Evolutionary conservation across 1,140 invertebrate genomes (phyloP).

Genomic region (Euura saliciscinereae): DNA sequence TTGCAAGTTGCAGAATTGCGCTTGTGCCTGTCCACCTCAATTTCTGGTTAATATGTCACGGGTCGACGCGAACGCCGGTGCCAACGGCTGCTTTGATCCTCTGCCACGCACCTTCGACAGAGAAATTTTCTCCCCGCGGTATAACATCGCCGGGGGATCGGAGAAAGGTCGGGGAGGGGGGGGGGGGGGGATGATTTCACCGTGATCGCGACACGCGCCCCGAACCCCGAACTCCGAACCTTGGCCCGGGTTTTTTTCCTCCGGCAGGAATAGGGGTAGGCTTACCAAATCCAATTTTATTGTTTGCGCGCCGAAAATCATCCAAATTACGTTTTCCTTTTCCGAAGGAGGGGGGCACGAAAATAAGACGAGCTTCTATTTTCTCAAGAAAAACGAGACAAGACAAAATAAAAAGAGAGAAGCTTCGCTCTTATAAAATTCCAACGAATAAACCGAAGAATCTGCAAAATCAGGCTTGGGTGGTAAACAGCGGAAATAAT

Average conservation of each 20-base stretch:
- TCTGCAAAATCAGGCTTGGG: background rate
- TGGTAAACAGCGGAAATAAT: too few species aligned
- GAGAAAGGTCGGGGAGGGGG: background rate
- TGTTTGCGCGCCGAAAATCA: conserved; percentile 33
- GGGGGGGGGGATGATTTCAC: background rate
- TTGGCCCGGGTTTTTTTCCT: conserved; percentile 21
- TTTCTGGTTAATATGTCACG: conserved; percentile 51
- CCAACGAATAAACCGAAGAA: background rate
- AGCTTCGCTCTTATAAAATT: too few species aligned
- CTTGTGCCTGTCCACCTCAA: conserved; percentile 42
- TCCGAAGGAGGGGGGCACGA: background rate
- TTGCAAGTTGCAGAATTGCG: conserved; percentile 28
- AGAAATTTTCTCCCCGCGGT: conserved; percentile 29
- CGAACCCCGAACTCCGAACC: conserved; percentile 19
- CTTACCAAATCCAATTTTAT: conserved; percentile 46
- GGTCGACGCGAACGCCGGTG: conserved; percentile 30
- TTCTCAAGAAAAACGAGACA: background rate
- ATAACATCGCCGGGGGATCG: background rate
- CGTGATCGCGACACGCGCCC: conserved; percentile 31
- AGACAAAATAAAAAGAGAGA: background rate
- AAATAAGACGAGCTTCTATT: background rate
- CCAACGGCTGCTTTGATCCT: conserved; percentile 43
- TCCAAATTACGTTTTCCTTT: conserved; percentile 12
- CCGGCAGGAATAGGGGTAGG: background rate
- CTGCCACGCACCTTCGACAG: conserved; percentile 32